Evolutionary conservation across 2,113 vertebrate genomes (phyloP), one percentile per base, ranked within the genome.

Genomic region (Lamprologus speciosus): DNA sequence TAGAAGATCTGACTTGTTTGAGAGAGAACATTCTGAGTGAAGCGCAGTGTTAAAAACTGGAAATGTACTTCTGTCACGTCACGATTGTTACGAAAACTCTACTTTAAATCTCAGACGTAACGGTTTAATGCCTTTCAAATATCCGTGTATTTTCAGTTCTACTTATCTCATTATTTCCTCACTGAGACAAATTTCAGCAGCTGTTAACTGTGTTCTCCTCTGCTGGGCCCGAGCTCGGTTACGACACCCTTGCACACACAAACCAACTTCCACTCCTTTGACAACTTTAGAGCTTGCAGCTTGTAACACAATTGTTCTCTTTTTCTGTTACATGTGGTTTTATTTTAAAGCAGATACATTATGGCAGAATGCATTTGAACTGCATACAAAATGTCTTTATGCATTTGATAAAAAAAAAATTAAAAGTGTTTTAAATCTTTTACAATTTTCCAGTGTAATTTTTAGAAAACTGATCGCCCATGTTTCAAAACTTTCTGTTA

Each of bases 1-100:
- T 94, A 95, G 33, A 90, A 93, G 83, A 85, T 95, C 84, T 91
- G 87, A 92, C 68, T 83, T 87, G 86, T 90, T 92, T 85, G 82
- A 78, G 84, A 88, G 73, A 88, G 73, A 84, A 87, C 19, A 54
- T 55, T 58, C 85, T 50, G 83, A 84, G 73, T 70, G 42, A 78
- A 78, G 26, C 3, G 26, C 80, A 12, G 63, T 23, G 12, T 81
- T 79, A 33, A 10, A 78, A 90, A 35, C 82, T 81, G 40, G 68
- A 80, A 78, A 73, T 65, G 5, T 84, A 37, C 65, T 85, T 26
- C 40, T 17, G 45, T 87, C 51, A 5, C 28, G 73, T 42, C 73
- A 81, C 19, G 16, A 57, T 53, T 12, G 16, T n/a, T 55, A 35
- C 0, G 83, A 81, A 68, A 73, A 58, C 11, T 54, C 6, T 7